phyloP scores from a whole-genome alignment of 2,113 vertebrate genomes.

The Amazona guildingii region DNA sequence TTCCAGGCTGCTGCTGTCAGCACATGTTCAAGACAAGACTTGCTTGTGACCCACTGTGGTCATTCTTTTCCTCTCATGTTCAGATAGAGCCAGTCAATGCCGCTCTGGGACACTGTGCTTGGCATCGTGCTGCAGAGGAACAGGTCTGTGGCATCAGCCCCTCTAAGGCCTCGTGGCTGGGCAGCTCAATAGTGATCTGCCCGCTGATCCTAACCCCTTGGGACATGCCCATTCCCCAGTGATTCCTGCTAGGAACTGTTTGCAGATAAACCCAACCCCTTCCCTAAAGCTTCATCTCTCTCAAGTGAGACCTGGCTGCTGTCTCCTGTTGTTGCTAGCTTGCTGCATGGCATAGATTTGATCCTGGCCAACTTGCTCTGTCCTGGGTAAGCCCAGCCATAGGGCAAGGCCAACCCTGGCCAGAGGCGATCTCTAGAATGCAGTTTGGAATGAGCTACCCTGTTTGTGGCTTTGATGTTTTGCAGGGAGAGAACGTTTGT shows the following conservation, averaged over 20 bases:
- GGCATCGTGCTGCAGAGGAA: background rate
- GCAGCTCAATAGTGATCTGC: fast-evolving
- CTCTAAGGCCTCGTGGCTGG: background rate
- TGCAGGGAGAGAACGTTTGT: background rate
- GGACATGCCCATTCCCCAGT: fast-evolving
- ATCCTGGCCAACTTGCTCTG: fast-evolving
- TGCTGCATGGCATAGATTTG: background rate
- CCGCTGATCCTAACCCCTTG: fast-evolving
- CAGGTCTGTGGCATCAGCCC: background rate
- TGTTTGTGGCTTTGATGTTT: background rate
- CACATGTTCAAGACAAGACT: fast-evolving
- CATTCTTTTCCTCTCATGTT: background rate
- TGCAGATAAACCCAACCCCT: background rate
- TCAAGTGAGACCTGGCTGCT: background rate
- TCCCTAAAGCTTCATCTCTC: background rate
- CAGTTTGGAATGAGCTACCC: background rate
- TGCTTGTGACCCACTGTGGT: background rate
- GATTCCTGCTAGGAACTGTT: background rate
- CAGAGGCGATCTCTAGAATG: background rate
- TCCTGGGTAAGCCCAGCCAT: background rate
- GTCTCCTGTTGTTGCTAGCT: background rate
- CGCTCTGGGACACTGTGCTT: background rate
- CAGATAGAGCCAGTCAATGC: background rate
- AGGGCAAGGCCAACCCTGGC: background rate
- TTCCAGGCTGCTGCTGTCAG: background rate